A percentile compares a stretch with the other conserved stretches of the same genome.
phyloP scores from a whole-genome alignment of 2,888 invertebrate species.

The Eurytoma californica region DNA sequence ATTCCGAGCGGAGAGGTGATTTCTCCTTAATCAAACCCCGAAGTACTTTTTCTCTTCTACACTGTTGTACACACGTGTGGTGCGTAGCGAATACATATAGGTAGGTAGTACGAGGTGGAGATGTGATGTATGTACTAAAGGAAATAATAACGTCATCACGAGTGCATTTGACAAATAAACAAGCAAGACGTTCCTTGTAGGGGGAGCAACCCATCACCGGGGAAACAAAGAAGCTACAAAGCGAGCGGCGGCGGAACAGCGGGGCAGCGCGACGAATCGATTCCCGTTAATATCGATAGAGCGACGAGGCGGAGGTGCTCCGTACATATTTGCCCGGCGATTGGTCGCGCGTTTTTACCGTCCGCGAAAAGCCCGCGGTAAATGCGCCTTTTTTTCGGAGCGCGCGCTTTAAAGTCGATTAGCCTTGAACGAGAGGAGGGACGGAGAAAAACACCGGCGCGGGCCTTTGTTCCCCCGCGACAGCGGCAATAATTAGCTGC shows the following conservation, averaged over 20 bases:
- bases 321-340: slow-evolving; percentile 66
- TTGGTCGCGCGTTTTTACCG: slow-evolving; percentile 63
- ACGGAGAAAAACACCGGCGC: not conserved
- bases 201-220: not conserved
- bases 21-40: too few relatives aligned
- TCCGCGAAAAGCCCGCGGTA: slow-evolving; percentile 3
- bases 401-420: slow-evolving; percentile 48
- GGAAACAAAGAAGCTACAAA: slow-evolving; percentile 9
- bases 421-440: slow-evolving; percentile 27
- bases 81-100: too few relatives aligned
- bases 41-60: too few relatives aligned
- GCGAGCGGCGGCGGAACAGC: slow-evolving; percentile 50
- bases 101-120: too few relatives aligned
- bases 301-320: slow-evolving; percentile 41
- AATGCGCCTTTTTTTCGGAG: not conserved
- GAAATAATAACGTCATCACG: too few relatives aligned
- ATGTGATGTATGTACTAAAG: too few relatives aligned
- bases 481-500: slow-evolving; percentile 16
- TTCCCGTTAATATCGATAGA: slow-evolving; percentile 67
- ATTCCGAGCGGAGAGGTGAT: too few relatives aligned
- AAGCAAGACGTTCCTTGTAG: too few relatives aligned
- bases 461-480: slow-evolving; percentile 4
- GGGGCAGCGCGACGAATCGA: slow-evolving; percentile 65
- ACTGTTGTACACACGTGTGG: too few relatives aligned
- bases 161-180: too few relatives aligned